These are phyloP conservation scores for Acrobasis consociella DNA, from an alignment of 2,888 invertebrate genomes.

Conservation along the genomic window DNA sequence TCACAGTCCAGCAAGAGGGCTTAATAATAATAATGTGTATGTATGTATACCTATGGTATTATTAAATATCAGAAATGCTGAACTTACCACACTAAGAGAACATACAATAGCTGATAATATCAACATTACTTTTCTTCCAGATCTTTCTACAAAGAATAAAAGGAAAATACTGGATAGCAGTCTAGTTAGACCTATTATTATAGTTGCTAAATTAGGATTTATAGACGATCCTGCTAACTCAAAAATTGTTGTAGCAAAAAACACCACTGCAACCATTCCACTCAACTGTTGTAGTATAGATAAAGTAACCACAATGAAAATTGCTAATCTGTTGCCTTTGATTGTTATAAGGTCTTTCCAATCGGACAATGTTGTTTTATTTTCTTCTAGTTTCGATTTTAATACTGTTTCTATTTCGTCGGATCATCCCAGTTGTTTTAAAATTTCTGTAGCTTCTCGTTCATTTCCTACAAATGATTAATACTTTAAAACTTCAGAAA, in stretches of 20 bases:
- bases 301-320: slow-evolving; percentile 36
- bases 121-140: slow-evolving; percentile 39
- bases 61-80: too few species aligned
- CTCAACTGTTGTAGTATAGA: slow-evolving; percentile 38
- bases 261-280: slow-evolving; percentile 36
- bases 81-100: slow-evolving; percentile 39
- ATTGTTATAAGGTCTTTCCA: slow-evolving; percentile 40
- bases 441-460: slow-evolving; percentile 30
- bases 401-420: slow-evolving; percentile 33
- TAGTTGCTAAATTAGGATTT: slow-evolving; percentile 40
- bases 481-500: too few species aligned
- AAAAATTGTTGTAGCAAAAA: slow-evolving; percentile 42
- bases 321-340: slow-evolving; percentile 39
- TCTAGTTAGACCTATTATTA: slow-evolving; percentile 39
- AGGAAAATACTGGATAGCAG: too few species aligned
- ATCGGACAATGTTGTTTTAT: slow-evolving; percentile 17
- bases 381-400: slow-evolving; percentile 26
- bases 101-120: slow-evolving; percentile 37
- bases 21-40: too few species aligned
- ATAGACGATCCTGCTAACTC: slow-evolving; percentile 40
- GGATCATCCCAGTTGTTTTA: slow-evolving; percentile 35
- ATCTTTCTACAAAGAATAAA: slow-evolving; percentile 41
- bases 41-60: too few species aligned
- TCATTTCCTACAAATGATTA: slow-evolving; percentile 40
- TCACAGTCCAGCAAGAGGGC: too few species aligned